Base-by-base conservation (phyloP, 35 echinoderm and acorn worm species). In the Diadema setosum region DNA sequence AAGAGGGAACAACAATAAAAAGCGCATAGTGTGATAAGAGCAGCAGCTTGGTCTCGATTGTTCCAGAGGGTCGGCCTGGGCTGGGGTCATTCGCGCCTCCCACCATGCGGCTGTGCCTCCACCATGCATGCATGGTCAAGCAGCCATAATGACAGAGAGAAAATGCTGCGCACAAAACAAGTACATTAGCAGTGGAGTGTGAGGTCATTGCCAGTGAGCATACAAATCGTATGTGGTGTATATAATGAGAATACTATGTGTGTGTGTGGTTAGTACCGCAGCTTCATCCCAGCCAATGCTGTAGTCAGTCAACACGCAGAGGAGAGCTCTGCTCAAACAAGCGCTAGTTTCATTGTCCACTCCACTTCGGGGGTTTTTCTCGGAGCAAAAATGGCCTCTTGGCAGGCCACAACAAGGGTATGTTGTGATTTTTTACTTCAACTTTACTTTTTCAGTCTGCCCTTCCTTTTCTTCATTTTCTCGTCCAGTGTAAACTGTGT, bases 81-180 rank as follows among this genome's bases (percentile, higher is more conserved):
- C n/a, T n/a, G n/a, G 27, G 30, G 63, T 67, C 63, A 67, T 67
- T 67, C 63, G 63, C 63, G 63, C 37, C 63, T 24, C 30, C 57
- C 30, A n/a, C n/a, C n/a, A n/a, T n/a, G n/a, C n/a, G n/a, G n/a
- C n/a, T 27, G 49, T 55, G 12, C 49, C 0, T 24, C 21, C 57
- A 25, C 63, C 37, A 15, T 67, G 15, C 73, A 78, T 78, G 73
- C 73, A 34, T 78, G 73, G 73, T 78, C 73, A 78, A 78, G 73
- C 73, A 78, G 24, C 37, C 15, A 78, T 36, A 78, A 78, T 78
- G 37, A 73, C 11, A 60, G 57, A 21, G 27, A 30, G 18, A 9
- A 78, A 78, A 78, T 78, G 73, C 73, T 78, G 73, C 73, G 73
- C 73, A 78, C 73, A 78, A 78, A 35, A 78, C 73, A 78, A 78